A percentile compares a stretch with the other conserved stretches of the same genome.
These are phyloP conservation scores for Leptocoma aspasia DNA, from an alignment of 2,113 vertebrate genomes.

Conservation along the genomic window DNA sequence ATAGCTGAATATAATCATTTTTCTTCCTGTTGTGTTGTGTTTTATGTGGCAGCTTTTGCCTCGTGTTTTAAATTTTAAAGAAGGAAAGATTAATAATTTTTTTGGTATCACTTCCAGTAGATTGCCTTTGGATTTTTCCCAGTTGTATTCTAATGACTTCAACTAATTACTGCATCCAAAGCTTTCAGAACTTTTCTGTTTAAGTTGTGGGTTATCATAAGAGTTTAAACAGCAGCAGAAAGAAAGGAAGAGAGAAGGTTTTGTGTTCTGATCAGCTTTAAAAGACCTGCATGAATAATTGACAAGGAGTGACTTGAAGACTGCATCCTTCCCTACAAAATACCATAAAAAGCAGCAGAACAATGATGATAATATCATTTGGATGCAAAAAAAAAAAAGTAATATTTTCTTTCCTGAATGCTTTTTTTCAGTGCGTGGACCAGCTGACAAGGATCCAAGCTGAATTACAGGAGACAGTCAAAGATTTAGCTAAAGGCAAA, in stretches of 20 bases:
- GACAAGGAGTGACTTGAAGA: not conserved
- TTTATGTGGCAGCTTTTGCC: not conserved
- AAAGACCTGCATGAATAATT: not conserved
- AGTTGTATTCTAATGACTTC: not conserved
- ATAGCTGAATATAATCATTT: not conserved
- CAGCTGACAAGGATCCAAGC: slow-evolving; percentile 93
- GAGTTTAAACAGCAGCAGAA: not conserved
- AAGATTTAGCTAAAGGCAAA: slow-evolving; percentile 98
- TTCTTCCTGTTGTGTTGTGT: not conserved
- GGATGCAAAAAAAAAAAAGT: not conserved
- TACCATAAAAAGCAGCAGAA: not conserved
- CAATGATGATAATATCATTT: not conserved
- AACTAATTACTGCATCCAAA: not conserved
- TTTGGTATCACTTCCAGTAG: not conserved
- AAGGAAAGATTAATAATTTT: not conserved
- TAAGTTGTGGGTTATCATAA: not conserved
- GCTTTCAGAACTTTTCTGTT: not conserved
- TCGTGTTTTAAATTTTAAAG: not conserved
- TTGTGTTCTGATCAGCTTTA: not conserved
- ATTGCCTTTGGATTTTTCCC: not conserved
- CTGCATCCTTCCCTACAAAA: rapidly evolving
- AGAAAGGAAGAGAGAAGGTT: not conserved
- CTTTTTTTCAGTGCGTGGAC: slow-evolving; percentile 84
- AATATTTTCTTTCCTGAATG: slow-evolving; percentile 6
- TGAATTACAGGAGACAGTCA: slow-evolving; percentile 96